phyloP scores from a whole-genome alignment of 1,140 invertebrate genomes.

The Saccostrea cuccullata region DNA sequence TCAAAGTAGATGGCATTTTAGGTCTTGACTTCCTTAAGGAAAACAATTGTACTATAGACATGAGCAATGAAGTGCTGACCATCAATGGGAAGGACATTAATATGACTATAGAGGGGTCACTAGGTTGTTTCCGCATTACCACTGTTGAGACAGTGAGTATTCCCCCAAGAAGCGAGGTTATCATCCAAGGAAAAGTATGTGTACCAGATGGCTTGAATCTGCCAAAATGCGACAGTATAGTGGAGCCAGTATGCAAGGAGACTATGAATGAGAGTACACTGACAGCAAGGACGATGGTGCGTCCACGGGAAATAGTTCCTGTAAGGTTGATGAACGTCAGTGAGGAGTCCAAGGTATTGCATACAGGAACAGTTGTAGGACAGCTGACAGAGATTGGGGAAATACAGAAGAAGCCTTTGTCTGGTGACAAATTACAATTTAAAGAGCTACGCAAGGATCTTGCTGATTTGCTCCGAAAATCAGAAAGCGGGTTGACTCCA shows the following conservation, averaged over 20 bases:
- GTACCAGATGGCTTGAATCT: neutral
- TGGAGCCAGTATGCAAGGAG: neutral
- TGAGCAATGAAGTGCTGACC: neutral
- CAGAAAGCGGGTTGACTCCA: neutral
- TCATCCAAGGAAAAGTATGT: neutral
- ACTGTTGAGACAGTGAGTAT: neutral
- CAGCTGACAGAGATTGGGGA: neutral
- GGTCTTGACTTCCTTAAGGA: neutral
- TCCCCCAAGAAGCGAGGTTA: neutral
- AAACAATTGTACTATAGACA: neutral
- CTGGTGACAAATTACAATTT: neutral
- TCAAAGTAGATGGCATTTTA: neutral
- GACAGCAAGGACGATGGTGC: neutral
- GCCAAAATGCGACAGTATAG: neutral
- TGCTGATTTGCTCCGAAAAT: neutral
- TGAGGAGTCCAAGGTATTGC: neutral
- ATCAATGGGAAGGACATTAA: neutral
- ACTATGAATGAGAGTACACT: neutral
- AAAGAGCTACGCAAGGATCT: neutral
- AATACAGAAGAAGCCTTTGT: neutral
- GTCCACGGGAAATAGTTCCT: neutral
- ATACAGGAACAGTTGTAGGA: neutral
- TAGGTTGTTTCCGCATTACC: neutral
- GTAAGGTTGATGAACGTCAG: neutral
- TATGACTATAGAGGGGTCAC: neutral